These are phyloP conservation scores for Ophion slaviceki DNA, from an alignment of 2,888 invertebrate genomes.

Conservation along the genomic window DNA sequence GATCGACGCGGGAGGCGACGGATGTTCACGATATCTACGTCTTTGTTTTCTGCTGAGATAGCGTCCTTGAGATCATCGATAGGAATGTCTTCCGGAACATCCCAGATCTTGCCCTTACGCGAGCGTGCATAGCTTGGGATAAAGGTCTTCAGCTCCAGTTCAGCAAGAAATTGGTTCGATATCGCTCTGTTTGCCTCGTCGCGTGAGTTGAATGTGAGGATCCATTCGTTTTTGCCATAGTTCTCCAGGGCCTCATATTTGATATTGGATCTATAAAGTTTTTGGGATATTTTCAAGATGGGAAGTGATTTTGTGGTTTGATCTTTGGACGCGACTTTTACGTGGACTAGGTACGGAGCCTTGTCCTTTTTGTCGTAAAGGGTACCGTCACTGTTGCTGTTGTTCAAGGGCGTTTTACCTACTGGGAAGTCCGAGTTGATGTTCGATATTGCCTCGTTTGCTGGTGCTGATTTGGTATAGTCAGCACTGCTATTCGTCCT, in stretches of 20 bases:
- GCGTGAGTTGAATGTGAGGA: constrained; percentile 19
- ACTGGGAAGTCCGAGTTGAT: too few relatives aligned
- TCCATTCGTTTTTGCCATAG: constrained; percentile 32
- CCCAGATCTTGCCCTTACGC: too few relatives aligned
- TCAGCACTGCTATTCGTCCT: too few relatives aligned
- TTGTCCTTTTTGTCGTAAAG: constrained; percentile 1
- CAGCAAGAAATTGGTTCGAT: constrained; percentile 13
- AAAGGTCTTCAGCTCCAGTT: constrained; percentile 6
- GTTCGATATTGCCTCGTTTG: too few relatives aligned
- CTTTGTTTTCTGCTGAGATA: background rate
- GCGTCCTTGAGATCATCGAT: background rate
- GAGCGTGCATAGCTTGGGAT: constrained; percentile 13
- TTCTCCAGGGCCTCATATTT: constrained; percentile 19
- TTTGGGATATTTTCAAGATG: constrained; percentile 27
- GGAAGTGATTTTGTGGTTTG: background rate
- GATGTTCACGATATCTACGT: background rate
- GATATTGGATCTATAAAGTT: constrained; percentile 10
- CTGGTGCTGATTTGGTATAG: too few relatives aligned
- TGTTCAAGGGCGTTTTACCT: too few relatives aligned
- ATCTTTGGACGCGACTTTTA: background rate
- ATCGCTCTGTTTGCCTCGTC: constrained; percentile 38
- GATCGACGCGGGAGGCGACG: background rate
- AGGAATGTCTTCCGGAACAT: background rate
- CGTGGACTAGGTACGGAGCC: constrained; percentile 29
- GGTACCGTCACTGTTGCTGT: too few relatives aligned